A percentile compares a stretch with the other conserved stretches of the same genome.
phyloP scores from a whole-genome alignment of 2,888 invertebrate genomes.

The Morpho achilles region DNA sequence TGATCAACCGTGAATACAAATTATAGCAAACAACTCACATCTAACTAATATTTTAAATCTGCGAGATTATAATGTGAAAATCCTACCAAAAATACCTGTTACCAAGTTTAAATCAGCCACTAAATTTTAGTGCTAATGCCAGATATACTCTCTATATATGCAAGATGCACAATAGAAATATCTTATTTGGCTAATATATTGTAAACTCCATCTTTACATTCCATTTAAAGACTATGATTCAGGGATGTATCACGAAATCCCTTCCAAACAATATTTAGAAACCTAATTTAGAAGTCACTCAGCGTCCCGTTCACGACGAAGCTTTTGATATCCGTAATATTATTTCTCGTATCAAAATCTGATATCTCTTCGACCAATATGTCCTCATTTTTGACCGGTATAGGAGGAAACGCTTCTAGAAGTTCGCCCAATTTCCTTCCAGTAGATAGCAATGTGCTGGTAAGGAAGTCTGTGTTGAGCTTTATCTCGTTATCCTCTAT shows the following conservation, averaged over 20 bases:
- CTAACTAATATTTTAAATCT: no score
- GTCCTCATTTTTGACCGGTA: constrained; percentile 65
- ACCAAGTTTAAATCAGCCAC: no score
- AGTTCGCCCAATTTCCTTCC: constrained; percentile 64
- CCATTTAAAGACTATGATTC: no score
- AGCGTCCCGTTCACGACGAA: constrained; percentile 58
- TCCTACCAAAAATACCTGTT: no score
- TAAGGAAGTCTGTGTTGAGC: constrained; percentile 43
- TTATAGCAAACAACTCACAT: no score
- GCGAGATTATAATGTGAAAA: no score
- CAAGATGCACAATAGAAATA: no score
- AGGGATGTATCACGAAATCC: background rate
- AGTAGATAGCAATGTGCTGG: constrained; percentile 55
- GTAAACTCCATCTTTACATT: no score
- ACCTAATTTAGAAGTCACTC: constrained; percentile 43
- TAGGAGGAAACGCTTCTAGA: constrained; percentile 54
- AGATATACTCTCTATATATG: no score
- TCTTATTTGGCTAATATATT: no score
- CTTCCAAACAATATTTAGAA: constrained; percentile 15
- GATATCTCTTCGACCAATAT: constrained; percentile 63
- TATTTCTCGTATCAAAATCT: constrained; percentile 60
- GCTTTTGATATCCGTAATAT: constrained; percentile 59
- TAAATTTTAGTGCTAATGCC: no score
- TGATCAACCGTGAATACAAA: no score
- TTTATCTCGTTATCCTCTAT: constrained; percentile 43